These are phyloP conservation scores for Pyrocephalus nanus DNA, from an alignment of 2,797 vertebrate genomes.

Conservation along the genomic window DNA sequence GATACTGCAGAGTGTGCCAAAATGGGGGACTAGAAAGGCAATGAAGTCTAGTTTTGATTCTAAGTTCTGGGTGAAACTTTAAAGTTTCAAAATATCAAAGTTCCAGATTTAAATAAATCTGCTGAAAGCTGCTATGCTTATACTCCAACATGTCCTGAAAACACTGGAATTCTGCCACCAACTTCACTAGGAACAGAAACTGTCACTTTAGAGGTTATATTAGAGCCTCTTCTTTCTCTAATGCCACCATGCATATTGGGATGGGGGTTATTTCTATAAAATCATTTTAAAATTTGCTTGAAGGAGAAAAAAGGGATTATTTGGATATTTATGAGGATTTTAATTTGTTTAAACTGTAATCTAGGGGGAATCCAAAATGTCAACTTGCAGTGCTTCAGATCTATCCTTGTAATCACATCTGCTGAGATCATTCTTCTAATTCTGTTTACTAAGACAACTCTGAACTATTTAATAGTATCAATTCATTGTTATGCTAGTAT, in stretches of 20 bases:
- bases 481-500: not conserved
- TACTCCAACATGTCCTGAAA: not conserved
- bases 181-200: not conserved
- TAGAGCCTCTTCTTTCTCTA: not conserved
- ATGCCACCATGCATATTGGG: not conserved
- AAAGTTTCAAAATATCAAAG: not conserved
- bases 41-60: not conserved
- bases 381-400: not conserved
- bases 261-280: not conserved
- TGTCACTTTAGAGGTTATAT: not conserved
- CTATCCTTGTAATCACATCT: not conserved
- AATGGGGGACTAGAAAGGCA: not conserved
- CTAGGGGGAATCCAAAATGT: not conserved
- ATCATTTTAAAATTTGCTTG: not conserved
- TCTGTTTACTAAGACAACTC: not conserved
- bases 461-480: not conserved
- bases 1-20: not conserved
- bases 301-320: not conserved
- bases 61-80: not conserved
- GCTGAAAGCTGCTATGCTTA: not conserved
- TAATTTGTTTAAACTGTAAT: not conserved
- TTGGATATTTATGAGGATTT: not conserved
- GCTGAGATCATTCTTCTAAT: not conserved
- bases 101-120: not conserved
- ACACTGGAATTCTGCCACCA: not conserved